phyloP scores from a whole-genome alignment of 2,113 vertebrate species.

The Vimba vimba region DNA sequence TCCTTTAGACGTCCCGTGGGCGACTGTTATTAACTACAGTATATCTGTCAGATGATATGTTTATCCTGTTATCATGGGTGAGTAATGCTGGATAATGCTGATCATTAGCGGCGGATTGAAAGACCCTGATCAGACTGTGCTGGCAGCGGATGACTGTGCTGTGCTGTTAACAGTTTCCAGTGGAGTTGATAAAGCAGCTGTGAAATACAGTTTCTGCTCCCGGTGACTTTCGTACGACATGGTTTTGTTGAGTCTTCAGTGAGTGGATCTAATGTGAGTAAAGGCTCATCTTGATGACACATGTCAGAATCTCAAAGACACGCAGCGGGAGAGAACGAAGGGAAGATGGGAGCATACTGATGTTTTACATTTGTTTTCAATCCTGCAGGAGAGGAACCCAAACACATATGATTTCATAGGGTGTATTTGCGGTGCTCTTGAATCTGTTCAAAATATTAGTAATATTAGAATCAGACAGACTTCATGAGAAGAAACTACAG shows the following conservation, averaged over 20 bases:
- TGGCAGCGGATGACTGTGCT: background rate
- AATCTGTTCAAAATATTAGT: background rate
- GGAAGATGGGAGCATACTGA: background rate
- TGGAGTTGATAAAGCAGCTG: background rate
- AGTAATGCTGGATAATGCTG: too few relatives aligned
- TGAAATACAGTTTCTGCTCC: background rate
- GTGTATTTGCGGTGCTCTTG: background rate
- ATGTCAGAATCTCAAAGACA: background rate
- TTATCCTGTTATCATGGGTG: background rate
- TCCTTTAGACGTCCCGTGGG: background rate
- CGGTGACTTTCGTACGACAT: background rate
- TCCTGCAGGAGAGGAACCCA: background rate
- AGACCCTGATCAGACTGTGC: background rate
- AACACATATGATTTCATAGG: background rate
- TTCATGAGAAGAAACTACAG: background rate
- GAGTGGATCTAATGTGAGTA: background rate
- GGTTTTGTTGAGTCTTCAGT: background rate
- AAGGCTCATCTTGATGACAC: conserved; percentile 3
- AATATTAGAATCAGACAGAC: background rate
- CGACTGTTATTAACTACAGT: background rate
- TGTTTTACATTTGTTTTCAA: background rate
- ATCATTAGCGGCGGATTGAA: background rate
- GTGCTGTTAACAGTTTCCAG: background rate
- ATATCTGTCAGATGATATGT: background rate
- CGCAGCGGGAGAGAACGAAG: background rate